Conservation (phyloP, 53 echinoderm and acorn worm species). For the Paracentrotus lividus region DNA sequence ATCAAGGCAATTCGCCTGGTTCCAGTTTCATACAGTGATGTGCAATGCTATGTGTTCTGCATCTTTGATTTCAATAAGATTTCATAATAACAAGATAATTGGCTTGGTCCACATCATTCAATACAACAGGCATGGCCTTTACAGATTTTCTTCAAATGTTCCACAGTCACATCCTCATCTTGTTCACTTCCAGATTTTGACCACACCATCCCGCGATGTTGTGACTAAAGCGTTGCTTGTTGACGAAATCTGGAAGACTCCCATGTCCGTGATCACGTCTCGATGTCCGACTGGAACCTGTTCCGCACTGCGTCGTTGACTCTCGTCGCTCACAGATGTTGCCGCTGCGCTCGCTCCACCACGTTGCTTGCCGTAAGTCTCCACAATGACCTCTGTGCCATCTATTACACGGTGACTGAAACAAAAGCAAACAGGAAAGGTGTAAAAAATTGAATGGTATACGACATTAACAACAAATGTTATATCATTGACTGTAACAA, state of each 20-base stretch:
- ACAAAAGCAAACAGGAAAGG: conserved; percentile 7
- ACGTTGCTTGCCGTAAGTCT: conserved; percentile 87
- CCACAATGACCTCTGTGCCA: conserved; percentile 98
- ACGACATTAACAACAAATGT: too few relatives aligned
- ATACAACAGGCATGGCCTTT: too few relatives aligned
- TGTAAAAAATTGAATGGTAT: too few relatives aligned
- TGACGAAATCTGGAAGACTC: conserved; percentile 80
- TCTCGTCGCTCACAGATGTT: conserved; percentile 72
- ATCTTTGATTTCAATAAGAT: too few relatives aligned
- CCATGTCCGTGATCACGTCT: conserved; percentile 93
- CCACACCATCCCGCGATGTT: conserved; percentile 90
- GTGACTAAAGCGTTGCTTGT: conserved; percentile 79
- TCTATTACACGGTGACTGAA: conserved; percentile 91
- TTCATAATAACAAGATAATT: too few relatives aligned
- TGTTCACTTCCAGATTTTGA: conserved; percentile 96
- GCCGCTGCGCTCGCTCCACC: conserved; percentile 47
- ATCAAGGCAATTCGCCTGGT: too few relatives aligned
- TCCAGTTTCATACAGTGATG: too few relatives aligned
- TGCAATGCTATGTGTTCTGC: too few relatives aligned
- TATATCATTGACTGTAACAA: too few relatives aligned
- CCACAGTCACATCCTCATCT: neutral
- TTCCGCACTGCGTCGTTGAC: conserved; percentile 79
- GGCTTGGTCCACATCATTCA: too few relatives aligned
- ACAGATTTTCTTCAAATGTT: too few relatives aligned
- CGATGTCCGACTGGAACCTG: conserved; percentile 93